A percentile compares a stretch with the other conserved stretches of the same genome.
Conservation (phyloP, 2,113 vertebrate genomes). For the Brachyhypopomus occidentalis region DNA sequence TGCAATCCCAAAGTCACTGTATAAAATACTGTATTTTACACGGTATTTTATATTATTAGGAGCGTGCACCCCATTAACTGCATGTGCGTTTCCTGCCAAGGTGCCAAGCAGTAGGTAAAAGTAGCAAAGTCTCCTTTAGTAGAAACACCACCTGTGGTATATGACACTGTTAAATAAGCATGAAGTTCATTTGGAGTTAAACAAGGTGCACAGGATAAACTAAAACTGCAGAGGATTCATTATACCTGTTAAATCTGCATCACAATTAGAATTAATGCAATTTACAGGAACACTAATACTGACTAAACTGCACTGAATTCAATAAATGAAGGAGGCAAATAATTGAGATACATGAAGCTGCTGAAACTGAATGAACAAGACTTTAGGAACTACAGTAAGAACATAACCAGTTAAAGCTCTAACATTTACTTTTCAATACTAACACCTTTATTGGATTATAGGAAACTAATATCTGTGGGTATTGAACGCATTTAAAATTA, state of each 20-base stretch:
- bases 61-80: neutral
- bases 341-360: conserved; percentile 4
- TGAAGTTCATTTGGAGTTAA: conserved; percentile 9
- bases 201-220: neutral
- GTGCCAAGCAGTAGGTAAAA: neutral
- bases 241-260: neutral
- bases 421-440: conserved; percentile 45
- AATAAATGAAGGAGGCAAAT: conserved; percentile 32
- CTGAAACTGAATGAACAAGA: neutral
- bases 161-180: conserved; percentile 12
- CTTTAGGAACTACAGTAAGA: neutral
- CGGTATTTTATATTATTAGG: neutral
- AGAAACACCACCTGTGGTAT: neutral
- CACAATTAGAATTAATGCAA: conserved; percentile 17
- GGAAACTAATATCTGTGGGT: conserved; percentile 47
- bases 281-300: conserved; percentile 13
- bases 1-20: neutral
- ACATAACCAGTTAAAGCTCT: conserved; percentile 43
- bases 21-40: neutral
- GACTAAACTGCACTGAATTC: neutral
- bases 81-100: neutral
- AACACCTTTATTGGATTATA: conserved; percentile 42
- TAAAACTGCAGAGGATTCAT: conserved; percentile 14
- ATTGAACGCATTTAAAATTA: conserved; percentile 65
- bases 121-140: neutral